These are phyloP conservation scores for Hemichromis elongatus DNA, from an alignment of 2,113 vertebrate genomes.

Conservation along the genomic window DNA sequence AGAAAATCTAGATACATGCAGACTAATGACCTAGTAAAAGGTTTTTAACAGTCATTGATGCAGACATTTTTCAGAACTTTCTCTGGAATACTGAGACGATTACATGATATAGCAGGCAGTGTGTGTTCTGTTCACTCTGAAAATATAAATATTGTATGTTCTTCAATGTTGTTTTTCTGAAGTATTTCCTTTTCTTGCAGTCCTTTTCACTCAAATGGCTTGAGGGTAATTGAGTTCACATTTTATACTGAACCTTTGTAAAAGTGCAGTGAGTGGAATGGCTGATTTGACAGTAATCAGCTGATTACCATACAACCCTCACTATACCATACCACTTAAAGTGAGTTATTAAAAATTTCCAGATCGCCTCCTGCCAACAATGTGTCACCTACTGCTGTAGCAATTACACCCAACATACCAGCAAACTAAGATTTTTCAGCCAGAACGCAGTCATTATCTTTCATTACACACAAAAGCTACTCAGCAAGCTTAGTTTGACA, in stretches of 20 bases:
- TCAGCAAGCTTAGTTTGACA: neutral
- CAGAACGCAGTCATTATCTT: conserved; percentile 47
- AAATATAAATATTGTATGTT: conserved; percentile 9
- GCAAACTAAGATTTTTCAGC: conserved; percentile 14
- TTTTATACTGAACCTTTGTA: neutral
- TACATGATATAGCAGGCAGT: neutral
- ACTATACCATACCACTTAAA: conserved; percentile 6
- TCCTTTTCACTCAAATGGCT: neutral
- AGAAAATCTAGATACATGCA: neutral
- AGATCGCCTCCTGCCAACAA: conserved; percentile 16
- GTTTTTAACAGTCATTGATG: neutral
- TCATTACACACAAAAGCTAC: conserved; percentile 23
- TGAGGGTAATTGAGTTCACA: neutral
- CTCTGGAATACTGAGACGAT: neutral
- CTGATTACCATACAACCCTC: conserved; percentile 15
- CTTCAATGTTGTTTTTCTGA: neutral
- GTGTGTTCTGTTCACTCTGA: neutral
- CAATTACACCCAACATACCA: conserved; percentile 18
- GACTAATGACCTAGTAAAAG: neutral
- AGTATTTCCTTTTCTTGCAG: neutral
- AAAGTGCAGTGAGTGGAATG: neutral
- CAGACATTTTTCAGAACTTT: neutral
- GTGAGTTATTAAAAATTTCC: conserved; percentile 18
- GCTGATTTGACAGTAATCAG: conserved; percentile 23
- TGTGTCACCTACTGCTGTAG: neutral